Evolutionary conservation across 1,140 invertebrate species (phyloP).

Genomic region (Apocrypta bakeri): DNA sequence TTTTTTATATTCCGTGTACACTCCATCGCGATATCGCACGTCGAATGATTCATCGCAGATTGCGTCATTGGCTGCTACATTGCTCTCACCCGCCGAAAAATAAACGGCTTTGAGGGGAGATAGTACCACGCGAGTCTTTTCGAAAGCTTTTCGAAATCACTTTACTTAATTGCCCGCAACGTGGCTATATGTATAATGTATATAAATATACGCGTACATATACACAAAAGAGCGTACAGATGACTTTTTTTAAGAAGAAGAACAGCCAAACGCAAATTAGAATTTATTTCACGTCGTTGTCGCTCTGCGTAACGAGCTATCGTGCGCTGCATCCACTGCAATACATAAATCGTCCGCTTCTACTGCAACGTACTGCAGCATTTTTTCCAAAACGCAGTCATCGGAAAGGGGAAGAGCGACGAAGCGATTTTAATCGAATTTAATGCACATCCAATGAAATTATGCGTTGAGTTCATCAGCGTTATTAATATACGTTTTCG

Average conservation of each 20-base stretch:
- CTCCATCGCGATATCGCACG: background rate
- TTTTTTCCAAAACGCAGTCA: background rate
- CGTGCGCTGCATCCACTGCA: background rate
- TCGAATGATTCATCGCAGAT: constrained; percentile 40
- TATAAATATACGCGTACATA: too few relatives aligned
- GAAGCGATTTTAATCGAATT: background rate
- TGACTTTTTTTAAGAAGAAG: constrained; percentile 24
- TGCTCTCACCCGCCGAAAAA: background rate
- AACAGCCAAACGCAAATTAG: constrained; percentile 35
- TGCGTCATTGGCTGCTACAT: constrained; percentile 26
- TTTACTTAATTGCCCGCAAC: constrained; percentile 39
- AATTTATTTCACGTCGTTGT: constrained; percentile 34
- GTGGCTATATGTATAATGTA: too few relatives aligned
- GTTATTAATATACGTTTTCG: background rate
- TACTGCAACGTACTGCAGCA: background rate
- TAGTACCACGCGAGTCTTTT: background rate
- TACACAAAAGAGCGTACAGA: too few relatives aligned
- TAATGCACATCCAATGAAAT: background rate
- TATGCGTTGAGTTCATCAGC: background rate
- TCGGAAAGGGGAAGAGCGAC: background rate
- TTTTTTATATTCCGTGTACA: background rate
- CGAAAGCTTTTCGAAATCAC: constrained; percentile 44
- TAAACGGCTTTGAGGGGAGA: background rate
- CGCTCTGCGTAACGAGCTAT: constrained; percentile 22
- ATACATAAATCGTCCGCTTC: background rate